Evolutionary conservation across 2,113 vertebrate species (phyloP), one percentile per base, ranked within the genome.

Genomic region (Dipodomys stephensi): DNA sequence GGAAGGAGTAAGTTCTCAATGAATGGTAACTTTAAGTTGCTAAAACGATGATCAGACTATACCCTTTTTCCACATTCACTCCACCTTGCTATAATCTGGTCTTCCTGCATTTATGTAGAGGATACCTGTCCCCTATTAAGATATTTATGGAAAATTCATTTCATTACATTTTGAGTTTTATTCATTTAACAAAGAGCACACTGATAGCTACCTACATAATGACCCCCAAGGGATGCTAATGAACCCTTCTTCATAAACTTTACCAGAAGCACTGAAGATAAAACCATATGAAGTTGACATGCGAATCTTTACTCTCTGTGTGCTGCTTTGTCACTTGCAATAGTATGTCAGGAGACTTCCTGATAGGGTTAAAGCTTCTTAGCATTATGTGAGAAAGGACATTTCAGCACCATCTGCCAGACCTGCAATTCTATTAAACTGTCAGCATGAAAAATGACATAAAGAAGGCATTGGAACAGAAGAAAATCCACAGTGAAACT

Each of bases 391-490:
- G 0, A 0, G 73, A 92, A 91, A 97, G 96, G 93, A 94, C 88
- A 93, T 84, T 67, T 88, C 92, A 94, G 71, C 72, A 88, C 93
- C 89, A 87, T 95, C 94, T 95, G 95, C 91, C 96, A 97, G 95
- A 83, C 49, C 87, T 83, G 84, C 81, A 78, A 87, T 96, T 96
- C 94, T 95, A 95, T 97, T 97, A 96, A 97, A 88, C 92, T 96
- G 96, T 91, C 97, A 92, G 85, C 90, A 62, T 94, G 90, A 96
- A 96, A 89, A 95, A 97, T 93, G 81, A 96, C 95, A 95, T 87
- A 93, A 84, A 57, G 46, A 91, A 94, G 84, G 60, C 85, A 93
- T 62, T 35, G 25, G 83, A 80, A 95, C 93, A 78, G n/a, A 67
- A 90, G 80, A 94, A 96, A 95, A 92, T 53, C 90, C 92, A 76